A percentile compares a stretch with the other conserved stretches of the same genome.
Conservation (phyloP, 1,140 invertebrate genomes). For the Megalonaias nervosa region DNA sequence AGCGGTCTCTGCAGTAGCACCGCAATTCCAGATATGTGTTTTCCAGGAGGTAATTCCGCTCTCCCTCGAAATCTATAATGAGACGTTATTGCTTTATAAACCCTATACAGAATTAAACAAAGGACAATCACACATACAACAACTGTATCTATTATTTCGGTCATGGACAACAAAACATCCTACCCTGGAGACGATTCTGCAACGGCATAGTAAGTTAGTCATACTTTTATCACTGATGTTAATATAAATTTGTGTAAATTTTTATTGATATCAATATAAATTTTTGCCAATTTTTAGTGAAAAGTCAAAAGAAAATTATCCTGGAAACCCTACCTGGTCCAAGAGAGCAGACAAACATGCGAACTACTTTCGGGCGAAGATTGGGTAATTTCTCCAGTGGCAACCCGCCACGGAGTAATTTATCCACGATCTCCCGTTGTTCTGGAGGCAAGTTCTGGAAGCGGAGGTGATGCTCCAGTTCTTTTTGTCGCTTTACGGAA, state of each 20-base stretch:
- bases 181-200: neutral
- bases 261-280: neutral
- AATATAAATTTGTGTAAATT: neutral
- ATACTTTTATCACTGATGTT: neutral
- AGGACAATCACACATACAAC: neutral
- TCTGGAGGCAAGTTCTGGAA: conserved; percentile 13
- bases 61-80: conserved; percentile 91
- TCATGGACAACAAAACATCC: neutral
- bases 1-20: conserved; percentile 96
- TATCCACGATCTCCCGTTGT: conserved; percentile 13
- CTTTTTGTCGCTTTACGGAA: neutral
- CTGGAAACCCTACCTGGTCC: conserved; percentile 43
- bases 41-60: conserved; percentile 96
- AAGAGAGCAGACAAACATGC: conserved; percentile 48
- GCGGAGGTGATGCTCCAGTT: conserved; percentile 4
- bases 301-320: neutral
- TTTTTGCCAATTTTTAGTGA: neutral
- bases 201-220: neutral
- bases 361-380: conserved; percentile 31
- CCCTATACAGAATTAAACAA: neutral
- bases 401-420: conserved; percentile 17
- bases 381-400: conserved; percentile 18
- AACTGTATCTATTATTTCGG: neutral
- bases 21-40: conserved; percentile 97
- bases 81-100: neutral